phyloP scores from a whole-genome alignment of 2,888 invertebrate genomes.

The Branchinecta sandiegonensis region DNA sequence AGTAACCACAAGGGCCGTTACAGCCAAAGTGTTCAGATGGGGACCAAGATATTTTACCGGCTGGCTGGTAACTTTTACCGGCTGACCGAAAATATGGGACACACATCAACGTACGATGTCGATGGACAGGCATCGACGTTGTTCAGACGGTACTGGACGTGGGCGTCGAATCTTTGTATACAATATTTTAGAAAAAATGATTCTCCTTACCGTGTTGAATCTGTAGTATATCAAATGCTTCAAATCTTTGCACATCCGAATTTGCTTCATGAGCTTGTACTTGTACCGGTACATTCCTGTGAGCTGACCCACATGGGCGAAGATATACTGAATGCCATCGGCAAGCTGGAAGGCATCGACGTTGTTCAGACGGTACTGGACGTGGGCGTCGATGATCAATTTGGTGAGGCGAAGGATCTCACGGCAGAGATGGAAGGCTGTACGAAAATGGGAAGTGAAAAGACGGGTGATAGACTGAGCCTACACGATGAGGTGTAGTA shows the following conservation, averaged over 20 bases:
- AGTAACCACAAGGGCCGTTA: too few relatives aligned
- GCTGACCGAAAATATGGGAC: too few relatives aligned
- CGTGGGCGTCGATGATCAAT: conserved; percentile 95
- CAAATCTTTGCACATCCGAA: conserved; percentile 98
- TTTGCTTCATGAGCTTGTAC: conserved; percentile 96
- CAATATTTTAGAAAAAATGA: conserved; percentile 14
- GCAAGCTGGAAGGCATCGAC: conserved; percentile 97
- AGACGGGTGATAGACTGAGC: too few relatives aligned
- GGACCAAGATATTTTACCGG: too few relatives aligned
- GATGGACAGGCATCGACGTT: conserved; percentile 99
- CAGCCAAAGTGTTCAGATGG: too few relatives aligned
- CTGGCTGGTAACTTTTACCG: too few relatives aligned
- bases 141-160: conserved; percentile 96
- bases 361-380: conserved; percentile 96
- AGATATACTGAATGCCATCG: conserved; percentile 96
- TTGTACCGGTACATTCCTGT: conserved; percentile 99
- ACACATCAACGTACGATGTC: too few relatives aligned
- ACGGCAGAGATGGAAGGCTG: conserved; percentile 95
- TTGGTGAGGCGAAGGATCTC: conserved; percentile 98
- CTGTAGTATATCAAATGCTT: conserved; percentile 98
- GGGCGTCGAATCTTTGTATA: conserved; percentile 62
- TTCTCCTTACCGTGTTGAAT: conserved; percentile 73
- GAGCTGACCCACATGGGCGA: conserved; percentile 96
- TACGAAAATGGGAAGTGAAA: conserved; percentile 26
- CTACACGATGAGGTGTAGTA: too few relatives aligned